Conservation (phyloP, 2,113 vertebrate species). For the Ginglymostoma cirratum region DNA sequence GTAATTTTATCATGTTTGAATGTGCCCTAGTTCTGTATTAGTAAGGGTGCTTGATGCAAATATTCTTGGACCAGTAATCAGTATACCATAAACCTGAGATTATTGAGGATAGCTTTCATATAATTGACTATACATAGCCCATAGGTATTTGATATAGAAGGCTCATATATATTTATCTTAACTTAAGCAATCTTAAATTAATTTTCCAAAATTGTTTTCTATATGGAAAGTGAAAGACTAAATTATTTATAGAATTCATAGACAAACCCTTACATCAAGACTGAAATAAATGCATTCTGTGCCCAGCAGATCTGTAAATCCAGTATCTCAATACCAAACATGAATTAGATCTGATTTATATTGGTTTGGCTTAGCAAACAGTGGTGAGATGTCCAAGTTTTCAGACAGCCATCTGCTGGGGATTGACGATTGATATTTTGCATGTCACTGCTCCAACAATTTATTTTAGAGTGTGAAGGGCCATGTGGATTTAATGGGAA, state of each 20-base stretch:
- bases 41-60: background rate
- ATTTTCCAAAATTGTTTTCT: background rate
- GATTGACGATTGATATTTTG: background rate
- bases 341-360: slow-evolving; percentile 17
- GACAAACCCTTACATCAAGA: background rate
- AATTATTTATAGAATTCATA: slow-evolving; percentile 10
- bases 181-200: background rate
- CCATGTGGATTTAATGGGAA: background rate
- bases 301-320: background rate
- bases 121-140: background rate
- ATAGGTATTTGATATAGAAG: background rate
- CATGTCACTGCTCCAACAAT: background rate
- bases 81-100: background rate
- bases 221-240: background rate
- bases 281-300: background rate
- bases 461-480: background rate
- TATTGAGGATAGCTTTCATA: background rate
- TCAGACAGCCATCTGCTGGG: slow-evolving; percentile 26
- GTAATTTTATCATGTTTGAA: background rate
- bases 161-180: background rate
- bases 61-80: background rate
- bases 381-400: slow-evolving; percentile 4
- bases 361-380: slow-evolving; percentile 9
- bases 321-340: background rate
- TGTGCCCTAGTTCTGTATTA: background rate